Conservation (phyloP, 2,888 invertebrate species). For the Caenorhabditis macrosperma region DNA sequence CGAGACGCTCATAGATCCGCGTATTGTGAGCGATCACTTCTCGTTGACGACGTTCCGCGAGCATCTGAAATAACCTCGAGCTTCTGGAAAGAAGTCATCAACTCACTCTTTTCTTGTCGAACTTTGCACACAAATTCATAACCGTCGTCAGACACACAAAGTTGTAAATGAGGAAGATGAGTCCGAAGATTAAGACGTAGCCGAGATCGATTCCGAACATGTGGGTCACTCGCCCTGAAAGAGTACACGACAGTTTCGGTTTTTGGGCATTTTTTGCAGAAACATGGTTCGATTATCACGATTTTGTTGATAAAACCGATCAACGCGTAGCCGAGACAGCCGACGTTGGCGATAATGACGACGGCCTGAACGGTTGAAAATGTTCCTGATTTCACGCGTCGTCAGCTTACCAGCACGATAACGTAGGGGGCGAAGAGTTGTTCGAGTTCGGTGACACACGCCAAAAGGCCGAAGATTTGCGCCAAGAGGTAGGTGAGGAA, state of each 20-base stretch:
- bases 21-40: constrained; percentile 28
- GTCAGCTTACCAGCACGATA: constrained; percentile 28
- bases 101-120: constrained; percentile 22
- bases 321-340: background rate
- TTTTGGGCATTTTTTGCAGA: no score
- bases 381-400: background rate
- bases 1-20: constrained; percentile 31
- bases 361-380: constrained; percentile 5
- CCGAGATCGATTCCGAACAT: background rate
- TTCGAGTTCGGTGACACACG: constrained; percentile 3
- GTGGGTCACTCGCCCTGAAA: no score
- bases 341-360: background rate
- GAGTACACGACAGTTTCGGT: no score
- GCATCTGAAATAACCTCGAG: background rate
- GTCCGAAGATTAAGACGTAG: background rate
- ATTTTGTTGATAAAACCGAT: background rate
- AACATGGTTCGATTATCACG: no score
- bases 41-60: constrained; percentile 14
- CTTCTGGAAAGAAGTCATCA: background rate
- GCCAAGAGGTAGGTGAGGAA: constrained; percentile 29
- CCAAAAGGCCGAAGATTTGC: constrained; percentile 45
- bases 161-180: constrained; percentile 30
- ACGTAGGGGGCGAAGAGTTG: constrained; percentile 42
- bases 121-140: constrained; percentile 20
- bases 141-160: constrained; percentile 18